These are phyloP conservation scores for Anarhynchus alexandrinus DNA, from an alignment of 2,113 vertebrate species.

Conservation along the genomic window DNA sequence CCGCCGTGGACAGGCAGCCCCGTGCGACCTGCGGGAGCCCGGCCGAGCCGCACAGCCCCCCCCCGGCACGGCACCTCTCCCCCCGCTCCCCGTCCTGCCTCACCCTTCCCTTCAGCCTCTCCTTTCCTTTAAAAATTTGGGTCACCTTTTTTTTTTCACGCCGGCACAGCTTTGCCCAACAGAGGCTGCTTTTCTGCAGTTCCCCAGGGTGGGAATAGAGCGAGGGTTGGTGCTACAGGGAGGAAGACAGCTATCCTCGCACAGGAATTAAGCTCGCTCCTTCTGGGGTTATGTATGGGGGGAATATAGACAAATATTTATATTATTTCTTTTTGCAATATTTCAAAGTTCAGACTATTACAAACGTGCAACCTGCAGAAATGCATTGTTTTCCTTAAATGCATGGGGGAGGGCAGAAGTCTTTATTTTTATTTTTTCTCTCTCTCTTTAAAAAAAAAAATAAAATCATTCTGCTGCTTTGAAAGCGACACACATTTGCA, in stretches of 20 bases:
- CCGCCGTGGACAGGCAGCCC: background rate
- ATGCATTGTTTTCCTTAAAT: background rate
- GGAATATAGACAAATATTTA: background rate
- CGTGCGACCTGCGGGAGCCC: background rate
- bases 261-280: background rate
- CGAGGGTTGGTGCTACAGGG: background rate
- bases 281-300: background rate
- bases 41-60: background rate
- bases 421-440: background rate
- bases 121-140: background rate
- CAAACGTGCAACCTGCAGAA: background rate
- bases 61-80: background rate
- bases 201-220: background rate
- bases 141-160: conserved; percentile 16
- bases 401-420: background rate
- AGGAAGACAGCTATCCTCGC: background rate
- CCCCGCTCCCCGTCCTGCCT: background rate
- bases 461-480: background rate
- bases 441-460: background rate
- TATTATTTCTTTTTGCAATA: background rate
- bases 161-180: background rate
- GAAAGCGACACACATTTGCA: background rate
- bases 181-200: background rate
- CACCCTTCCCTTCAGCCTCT: background rate
- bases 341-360: background rate